Conservation (phyloP, 2,797 vertebrate genomes). For the Salmo trutta region DNA sequence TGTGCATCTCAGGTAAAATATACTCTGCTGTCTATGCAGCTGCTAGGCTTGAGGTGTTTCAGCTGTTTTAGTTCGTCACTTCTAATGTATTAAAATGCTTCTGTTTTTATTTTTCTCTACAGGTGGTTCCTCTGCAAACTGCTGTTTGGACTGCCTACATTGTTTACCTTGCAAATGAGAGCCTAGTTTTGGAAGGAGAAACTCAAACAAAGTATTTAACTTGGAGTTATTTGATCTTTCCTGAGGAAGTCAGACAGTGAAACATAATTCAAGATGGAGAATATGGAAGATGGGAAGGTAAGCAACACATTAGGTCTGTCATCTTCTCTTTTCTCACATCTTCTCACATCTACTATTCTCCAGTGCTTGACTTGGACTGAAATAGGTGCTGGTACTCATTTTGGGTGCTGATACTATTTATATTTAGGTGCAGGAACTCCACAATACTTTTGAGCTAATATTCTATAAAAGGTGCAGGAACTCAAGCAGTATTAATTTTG, state of each 20-base stretch:
- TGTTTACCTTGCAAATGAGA: constrained; percentile 3
- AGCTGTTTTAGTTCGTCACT: not conserved
- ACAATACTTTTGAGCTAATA: too few relatives aligned
- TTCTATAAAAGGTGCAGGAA: too few relatives aligned
- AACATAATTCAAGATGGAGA: constrained; percentile 64
- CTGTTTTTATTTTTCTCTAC: constrained; percentile 31
- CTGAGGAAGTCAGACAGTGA: constrained; percentile 12
- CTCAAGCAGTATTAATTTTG: too few relatives aligned
- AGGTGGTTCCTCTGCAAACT: constrained; percentile 40
- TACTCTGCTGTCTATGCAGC: not conserved
- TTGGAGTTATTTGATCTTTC: constrained; percentile 4
- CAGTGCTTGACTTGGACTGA: too few relatives aligned
- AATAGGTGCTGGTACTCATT: too few relatives aligned
- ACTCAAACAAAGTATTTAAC: not conserved
- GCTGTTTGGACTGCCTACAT: constrained; percentile 26
- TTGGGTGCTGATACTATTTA: too few relatives aligned
- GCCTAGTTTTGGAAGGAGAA: constrained; percentile 2
- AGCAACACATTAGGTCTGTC: not conserved
- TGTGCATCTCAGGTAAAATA: not conserved
- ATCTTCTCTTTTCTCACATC: not conserved
- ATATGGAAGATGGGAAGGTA: constrained; percentile 71
- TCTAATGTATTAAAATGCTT: not conserved
- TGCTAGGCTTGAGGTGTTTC: not conserved
- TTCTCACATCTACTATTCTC: not conserved
- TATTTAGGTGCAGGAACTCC: too few relatives aligned